Evolutionary conservation across 2,113 vertebrate genomes (phyloP).

Genomic region (Hemicordylus capensis): DNA sequence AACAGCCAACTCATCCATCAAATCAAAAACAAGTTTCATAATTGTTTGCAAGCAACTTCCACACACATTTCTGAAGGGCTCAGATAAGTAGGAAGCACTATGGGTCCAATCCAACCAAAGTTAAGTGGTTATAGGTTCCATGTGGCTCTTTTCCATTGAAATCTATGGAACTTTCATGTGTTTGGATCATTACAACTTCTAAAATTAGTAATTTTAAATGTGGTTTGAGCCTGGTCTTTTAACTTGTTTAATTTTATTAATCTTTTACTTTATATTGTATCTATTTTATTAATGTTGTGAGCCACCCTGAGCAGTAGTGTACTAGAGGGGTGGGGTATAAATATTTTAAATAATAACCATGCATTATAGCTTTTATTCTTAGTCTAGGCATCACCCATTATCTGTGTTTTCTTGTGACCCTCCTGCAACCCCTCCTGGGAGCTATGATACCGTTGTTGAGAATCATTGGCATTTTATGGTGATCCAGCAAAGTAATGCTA

Average conservation of each 20-base stretch:
- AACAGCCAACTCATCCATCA: not conserved
- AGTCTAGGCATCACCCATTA: no score
- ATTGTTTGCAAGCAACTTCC: not conserved
- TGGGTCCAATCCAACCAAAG: not conserved
- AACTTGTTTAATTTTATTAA: no score
- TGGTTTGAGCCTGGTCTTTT: no score
- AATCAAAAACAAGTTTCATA: slow-evolving; percentile 11
- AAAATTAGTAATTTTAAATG: no score
- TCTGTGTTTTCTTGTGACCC: no score
- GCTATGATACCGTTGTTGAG: not conserved
- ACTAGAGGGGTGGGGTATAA: no score
- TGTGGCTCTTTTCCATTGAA: not conserved
- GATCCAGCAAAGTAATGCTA: not conserved
- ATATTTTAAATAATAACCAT: no score
- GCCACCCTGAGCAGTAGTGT: no score
- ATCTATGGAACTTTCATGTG: not conserved
- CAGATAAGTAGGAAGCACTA: not conserved
- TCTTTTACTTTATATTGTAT: no score
- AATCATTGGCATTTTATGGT: not conserved
- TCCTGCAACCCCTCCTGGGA: no score
- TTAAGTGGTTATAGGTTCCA: not conserved
- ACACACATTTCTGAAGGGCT: not conserved
- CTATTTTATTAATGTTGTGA: no score
- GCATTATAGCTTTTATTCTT: not conserved
- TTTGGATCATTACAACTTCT: not conserved